Percentiles rank a stretch among this genome's conserved stretches.
Evolutionary conservation across 1,140 invertebrate species (phyloP).

Genomic region (Orius laevigatus): DNA sequence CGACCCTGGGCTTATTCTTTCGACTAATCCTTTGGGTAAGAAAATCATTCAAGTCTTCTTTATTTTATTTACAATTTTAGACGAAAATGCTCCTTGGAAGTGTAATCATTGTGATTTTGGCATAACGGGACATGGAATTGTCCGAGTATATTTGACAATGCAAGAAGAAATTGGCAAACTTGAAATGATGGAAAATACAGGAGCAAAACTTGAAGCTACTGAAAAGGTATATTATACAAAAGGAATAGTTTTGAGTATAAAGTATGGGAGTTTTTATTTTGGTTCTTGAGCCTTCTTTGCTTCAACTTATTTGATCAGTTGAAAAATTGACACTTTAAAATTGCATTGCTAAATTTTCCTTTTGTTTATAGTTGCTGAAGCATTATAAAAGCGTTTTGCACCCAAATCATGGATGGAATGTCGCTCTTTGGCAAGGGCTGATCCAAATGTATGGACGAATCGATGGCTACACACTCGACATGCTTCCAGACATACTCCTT

Average conservation of each 20-base stretch:
- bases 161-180: constrained; percentile 39
- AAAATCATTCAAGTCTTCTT: too few species aligned
- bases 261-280: too few species aligned
- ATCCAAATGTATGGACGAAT: constrained; percentile 58
- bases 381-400: constrained; percentile 51
- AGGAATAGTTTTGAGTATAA: too few species aligned
- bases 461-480: constrained; percentile 48
- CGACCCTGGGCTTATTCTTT: constrained; percentile 43
- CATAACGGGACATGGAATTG: constrained; percentile 38
- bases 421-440: constrained; percentile 39
- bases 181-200: constrained; percentile 27
- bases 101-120: constrained; percentile 51
- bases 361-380: constrained; percentile 30
- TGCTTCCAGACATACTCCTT: constrained; percentile 49
- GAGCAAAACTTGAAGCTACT: constrained; percentile 33
- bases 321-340: too few species aligned
- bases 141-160: constrained; percentile 35
- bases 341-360: too few species aligned
- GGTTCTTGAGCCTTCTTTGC: too few species aligned
- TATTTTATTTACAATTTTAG: too few species aligned
- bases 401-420: constrained; percentile 48
- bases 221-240: constrained; percentile 31
- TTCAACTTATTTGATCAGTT: too few species aligned
- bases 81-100: constrained; percentile 41
- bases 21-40: neutral